These are phyloP conservation scores for Colaptes auratus DNA, from an alignment of 2,113 vertebrate genomes.

Conservation along the genomic window DNA sequence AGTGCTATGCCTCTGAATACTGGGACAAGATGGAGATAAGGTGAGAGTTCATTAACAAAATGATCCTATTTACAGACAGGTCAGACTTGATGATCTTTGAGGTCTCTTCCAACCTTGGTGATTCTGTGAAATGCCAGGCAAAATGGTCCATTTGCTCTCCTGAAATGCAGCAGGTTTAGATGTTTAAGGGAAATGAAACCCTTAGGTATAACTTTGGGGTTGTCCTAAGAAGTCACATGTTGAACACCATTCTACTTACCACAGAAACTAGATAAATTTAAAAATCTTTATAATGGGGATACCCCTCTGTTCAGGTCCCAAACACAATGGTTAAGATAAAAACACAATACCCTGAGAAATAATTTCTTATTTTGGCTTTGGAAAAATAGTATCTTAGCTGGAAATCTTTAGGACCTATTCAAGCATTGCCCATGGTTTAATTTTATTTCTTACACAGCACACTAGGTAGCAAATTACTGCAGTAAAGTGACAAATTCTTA, in stretches of 20 bases:
- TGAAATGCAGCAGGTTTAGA: background rate
- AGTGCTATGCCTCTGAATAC: background rate
- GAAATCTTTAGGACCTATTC: background rate
- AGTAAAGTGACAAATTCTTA: background rate
- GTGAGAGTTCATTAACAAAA: background rate
- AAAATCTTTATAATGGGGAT: background rate
- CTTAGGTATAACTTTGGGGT: background rate
- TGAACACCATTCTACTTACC: background rate
- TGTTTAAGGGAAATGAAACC: background rate
- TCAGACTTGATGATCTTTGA: no score
- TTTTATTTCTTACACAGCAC: background rate
- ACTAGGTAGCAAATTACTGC: background rate
- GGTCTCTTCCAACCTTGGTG: no score
- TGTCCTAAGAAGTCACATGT: background rate
- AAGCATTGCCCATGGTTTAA: background rate
- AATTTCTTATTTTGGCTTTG: background rate
- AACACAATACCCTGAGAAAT: background rate
- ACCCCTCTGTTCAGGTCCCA: background rate
- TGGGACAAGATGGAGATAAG: background rate
- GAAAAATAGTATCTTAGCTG: background rate
- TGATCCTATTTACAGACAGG: background rate
- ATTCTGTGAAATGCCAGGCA: background rate
- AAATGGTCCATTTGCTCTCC: background rate
- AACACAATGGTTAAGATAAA: background rate
- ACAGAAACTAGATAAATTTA: background rate